Evolutionary conservation across 1,140 invertebrate species (phyloP), one percentile per base, ranked within the genome.

Genomic region (Megathymus violae): DNA sequence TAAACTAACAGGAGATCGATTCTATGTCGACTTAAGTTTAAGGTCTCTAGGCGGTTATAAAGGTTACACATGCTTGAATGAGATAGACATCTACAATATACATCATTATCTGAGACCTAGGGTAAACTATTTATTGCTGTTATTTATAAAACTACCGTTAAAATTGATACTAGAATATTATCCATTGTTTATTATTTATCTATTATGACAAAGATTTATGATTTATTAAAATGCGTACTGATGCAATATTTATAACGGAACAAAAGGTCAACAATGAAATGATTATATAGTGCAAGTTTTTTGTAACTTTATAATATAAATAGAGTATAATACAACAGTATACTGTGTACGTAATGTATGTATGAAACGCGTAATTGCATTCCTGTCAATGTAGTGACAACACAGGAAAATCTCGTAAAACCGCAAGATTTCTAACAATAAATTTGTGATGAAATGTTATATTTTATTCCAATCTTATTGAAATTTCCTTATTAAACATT

Each of bases 341-440:
- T 31, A 6, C 27, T 31, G 3, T 7, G 3, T 11, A 36, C 19
- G 19, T 36, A 36, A 36, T 36, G 4, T 36, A 36, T 36, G 7
- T 11, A 11, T 36, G 27, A 4, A 15, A 10, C 6, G 7, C 10
- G 13, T 52, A 43, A 58, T 56, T 9, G 13, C 38, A 25, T 58
- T 16, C 7, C 36, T 25, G 4, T 19, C 1, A 19, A 9, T n/a
- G n/a, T 58, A 13, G 25, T 17, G 40, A 16, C 1, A 44, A 58
- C 44, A 58, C 52, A n/a, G 22, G 52, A 58, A 58, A 34, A 58
- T 44, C 54, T 44, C 14, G 54, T 17, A 34, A 22, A 17, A 1
- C 15, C 14, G 31, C 54, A 34, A 13, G 27, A 27, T 44, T 31
- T 41, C 9, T 40, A 25, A 44, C 6, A 22, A n/a, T 43, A 16